Percentiles rank a stretch among this genome's conserved stretches.
phyloP scores from a whole-genome alignment of 2,888 invertebrate genomes.

The Drosophila borealis region DNA sequence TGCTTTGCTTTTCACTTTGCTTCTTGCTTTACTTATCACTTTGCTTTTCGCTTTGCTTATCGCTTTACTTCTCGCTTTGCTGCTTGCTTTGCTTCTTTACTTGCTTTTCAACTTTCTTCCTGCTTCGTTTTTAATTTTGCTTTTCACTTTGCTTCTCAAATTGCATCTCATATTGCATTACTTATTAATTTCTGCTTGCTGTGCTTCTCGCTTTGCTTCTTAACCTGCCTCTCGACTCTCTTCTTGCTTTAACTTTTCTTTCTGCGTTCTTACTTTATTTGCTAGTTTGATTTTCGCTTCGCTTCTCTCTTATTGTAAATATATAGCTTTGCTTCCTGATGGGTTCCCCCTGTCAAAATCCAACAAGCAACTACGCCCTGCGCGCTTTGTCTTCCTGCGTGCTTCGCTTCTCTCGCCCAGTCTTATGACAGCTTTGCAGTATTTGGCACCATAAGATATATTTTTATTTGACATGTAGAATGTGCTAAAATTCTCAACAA shows the following conservation, averaged over 20 bases:
- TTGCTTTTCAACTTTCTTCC: background rate
- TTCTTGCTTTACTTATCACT: background rate
- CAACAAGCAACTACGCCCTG: no score
- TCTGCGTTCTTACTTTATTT: background rate
- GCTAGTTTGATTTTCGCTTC: background rate
- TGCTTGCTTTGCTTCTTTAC: no score
- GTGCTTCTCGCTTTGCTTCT: background rate
- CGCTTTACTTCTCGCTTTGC: fast-evolving
- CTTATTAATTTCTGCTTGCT: background rate
- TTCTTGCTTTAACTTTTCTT: no score
- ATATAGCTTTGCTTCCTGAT: background rate
- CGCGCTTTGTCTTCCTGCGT: background rate
- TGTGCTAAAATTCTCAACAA: slow-evolving; percentile 4
- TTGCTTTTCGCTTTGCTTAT: background rate
- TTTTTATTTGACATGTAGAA: slow-evolving; percentile 14
- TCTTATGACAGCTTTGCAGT: background rate
- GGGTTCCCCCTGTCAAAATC: no score
- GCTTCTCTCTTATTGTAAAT: background rate
- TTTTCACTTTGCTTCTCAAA: background rate
- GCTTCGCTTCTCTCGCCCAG: background rate
- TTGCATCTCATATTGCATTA: background rate
- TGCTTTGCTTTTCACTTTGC: background rate
- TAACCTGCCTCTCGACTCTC: no score
- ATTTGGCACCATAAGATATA: no score
- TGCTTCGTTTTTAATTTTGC: background rate